Conservation (phyloP, 2,888 invertebrate genomes). For the Plemyria rubiginata region DNA sequence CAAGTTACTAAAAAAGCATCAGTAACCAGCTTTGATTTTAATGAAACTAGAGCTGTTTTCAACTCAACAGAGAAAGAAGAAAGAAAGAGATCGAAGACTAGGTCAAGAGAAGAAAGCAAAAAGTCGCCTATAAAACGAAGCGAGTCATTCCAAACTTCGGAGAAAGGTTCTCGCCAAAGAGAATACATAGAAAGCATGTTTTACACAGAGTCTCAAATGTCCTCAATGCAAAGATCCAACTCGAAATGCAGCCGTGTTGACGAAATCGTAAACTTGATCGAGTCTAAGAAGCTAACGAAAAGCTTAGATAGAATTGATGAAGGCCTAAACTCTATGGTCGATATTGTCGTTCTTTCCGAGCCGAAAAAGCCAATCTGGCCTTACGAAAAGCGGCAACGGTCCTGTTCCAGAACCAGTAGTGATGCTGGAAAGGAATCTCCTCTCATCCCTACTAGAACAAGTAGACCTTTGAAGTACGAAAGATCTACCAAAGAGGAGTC, state of each 20-base stretch:
- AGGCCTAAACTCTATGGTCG: conserved; percentile 89
- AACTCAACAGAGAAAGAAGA: conserved; percentile 82
- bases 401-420: conserved; percentile 71
- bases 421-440: conserved; percentile 72
- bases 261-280: conserved; percentile 83
- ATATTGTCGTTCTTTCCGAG: conserved; percentile 87
- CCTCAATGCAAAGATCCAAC: conserved; percentile 60
- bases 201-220: conserved; percentile 78
- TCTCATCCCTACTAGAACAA: conserved; percentile 67
- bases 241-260: conserved; percentile 72
- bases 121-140: conserved; percentile 74
- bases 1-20: conserved; percentile 69
- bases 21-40: conserved; percentile 71
- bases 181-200: conserved; percentile 86
- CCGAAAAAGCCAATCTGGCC: conserved; percentile 75
- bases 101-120: conserved; percentile 70
- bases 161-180: conserved; percentile 74
- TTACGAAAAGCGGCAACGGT: conserved; percentile 73
- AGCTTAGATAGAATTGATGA: conserved; percentile 92
- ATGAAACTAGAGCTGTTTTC: conserved; percentile 84
- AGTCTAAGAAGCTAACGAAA: conserved; percentile 88
- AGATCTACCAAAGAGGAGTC: conserved; percentile 65
- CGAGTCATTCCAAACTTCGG: conserved; percentile 79
- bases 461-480: conserved; percentile 59
- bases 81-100: conserved; percentile 66